Evolutionary conservation across 2,888 invertebrate species (phyloP), one percentile per base, ranked within the genome.

Genomic region (Strigamia transsilvanica): DNA sequence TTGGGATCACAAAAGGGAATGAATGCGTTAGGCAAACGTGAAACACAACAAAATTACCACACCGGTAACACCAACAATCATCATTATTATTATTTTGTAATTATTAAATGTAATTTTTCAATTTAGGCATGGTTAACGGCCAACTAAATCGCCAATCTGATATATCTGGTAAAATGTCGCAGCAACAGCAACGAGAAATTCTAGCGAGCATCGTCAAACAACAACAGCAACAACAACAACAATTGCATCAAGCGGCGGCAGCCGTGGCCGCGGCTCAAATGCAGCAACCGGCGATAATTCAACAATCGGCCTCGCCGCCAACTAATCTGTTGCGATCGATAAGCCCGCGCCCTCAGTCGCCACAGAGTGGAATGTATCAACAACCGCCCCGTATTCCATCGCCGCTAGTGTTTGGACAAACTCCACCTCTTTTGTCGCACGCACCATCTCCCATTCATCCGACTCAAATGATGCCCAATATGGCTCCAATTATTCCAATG

Each of bases 191-290:
- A 32, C 91, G 93, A 56, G 94, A 94, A 85, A 90, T 93, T 85
- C 89, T 94, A 84, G 89, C 91, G 84, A 91, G 92, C 84, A 93
- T 93, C 82, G 88, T 94, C 83, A 92, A 91, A 85, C 87, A 90
- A 85, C 90, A 90, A 82, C 87, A 84, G 56, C 85, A 85, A 23
- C 83, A 79, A 84, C 85, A 84, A 77, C 83, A 83, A 51, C 83
- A 84, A 18, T 32, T 82, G 42, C 79, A 79, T 0, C 82, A 82
- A 42, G 83, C 80, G 41, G 42, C 82, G 1, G 78, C 82, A 18
- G 80, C 82, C 10, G 82, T 83, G 15, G 80, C 80, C 12, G 80
- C 51, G 10, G 32, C 27, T 12, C 81, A 81, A 32, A 23, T 81
- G 27, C 83, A 83, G 66, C 82, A 82, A 32, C 83, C 82, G 41